Evolutionary conservation across 2,113 vertebrate genomes (phyloP), one percentile per base, ranked within the genome.

Genomic region (Sciurus niger): DNA sequence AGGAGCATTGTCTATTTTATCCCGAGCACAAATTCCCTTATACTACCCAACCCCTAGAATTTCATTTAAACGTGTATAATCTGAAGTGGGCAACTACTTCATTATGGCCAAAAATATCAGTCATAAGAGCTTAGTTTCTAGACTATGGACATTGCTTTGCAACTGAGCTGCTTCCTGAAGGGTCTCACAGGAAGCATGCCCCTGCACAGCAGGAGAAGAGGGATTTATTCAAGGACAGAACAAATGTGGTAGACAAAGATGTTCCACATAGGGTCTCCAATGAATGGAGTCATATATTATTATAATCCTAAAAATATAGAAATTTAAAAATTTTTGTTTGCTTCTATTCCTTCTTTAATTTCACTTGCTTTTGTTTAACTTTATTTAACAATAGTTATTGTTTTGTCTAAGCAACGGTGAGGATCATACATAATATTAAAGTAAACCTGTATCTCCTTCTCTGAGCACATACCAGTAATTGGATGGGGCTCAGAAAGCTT

Each of bases 81-180:
- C 73, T 25, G 2, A 80, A 60, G 65, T 32, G 72, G 77, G 37
- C 65, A 4, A 40, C 70, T 58, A 43, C 12, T 37, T 30, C 46
- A 18, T 24, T n/a, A 32, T 2, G 55, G 58, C 40, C 48, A 46
- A 46, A 58, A 79, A 22, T 22, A 58, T 58, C n/a, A 20, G 53
- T 18, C 53, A 22, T 1, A 5, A 7, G 40, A 85, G 65, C 76
- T 32, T 28, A 28, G 4, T 40, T 28, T 46, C 74, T 34, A 73
- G 53, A 80, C 46, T 11, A 1, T 4, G 7, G n/a, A 53, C n/a
- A 8, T 5, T 1, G 16, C 37, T 37, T 25, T 94, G 83, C 24
- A 22, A 22, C 0, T 3, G 48, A 60, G 30, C 37, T 2, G 3
- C 30, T 60, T 72, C 48, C 32, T 28, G 17, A 0, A 0, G 14